Evolutionary conservation across 2,113 vertebrate species (phyloP).

Genomic region (Macrotus californicus): DNA sequence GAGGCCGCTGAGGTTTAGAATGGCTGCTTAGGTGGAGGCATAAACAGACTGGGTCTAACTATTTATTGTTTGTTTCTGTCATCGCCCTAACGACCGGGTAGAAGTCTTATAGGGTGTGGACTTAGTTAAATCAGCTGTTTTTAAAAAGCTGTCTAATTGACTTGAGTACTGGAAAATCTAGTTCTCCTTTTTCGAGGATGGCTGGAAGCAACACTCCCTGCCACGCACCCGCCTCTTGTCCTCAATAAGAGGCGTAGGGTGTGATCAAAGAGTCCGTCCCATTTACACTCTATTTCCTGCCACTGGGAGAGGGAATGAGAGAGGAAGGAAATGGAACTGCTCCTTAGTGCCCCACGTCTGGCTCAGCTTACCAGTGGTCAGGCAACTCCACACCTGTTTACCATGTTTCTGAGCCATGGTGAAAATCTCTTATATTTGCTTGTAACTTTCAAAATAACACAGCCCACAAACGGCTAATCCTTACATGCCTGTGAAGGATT

Average conservation of each 20-base stretch:
- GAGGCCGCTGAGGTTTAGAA: background rate
- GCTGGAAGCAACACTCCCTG: background rate
- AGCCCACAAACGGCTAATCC: background rate
- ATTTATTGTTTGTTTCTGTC: background rate
- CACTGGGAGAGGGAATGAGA: background rate
- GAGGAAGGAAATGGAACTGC: background rate
- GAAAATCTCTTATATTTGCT: background rate
- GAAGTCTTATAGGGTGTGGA: background rate
- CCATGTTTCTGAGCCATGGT: background rate
- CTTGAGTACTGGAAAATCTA: slow-evolving; percentile 15
- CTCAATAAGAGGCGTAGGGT: background rate
- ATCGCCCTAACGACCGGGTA: background rate
- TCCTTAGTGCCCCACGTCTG: background rate
- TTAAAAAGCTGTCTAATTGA: background rate
- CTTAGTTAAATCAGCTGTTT: background rate
- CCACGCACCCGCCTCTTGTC: background rate
- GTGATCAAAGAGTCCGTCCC: background rate
- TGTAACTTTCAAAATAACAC: background rate
- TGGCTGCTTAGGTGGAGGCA: background rate
- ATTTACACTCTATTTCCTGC: background rate
- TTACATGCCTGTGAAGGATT: background rate
- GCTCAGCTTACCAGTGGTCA: background rate
- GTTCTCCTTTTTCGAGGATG: background rate
- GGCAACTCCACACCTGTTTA: background rate
- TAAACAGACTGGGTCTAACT: background rate